phyloP scores from a whole-genome alignment of 2,113 vertebrate genomes.

The Mus spicilegus region DNA sequence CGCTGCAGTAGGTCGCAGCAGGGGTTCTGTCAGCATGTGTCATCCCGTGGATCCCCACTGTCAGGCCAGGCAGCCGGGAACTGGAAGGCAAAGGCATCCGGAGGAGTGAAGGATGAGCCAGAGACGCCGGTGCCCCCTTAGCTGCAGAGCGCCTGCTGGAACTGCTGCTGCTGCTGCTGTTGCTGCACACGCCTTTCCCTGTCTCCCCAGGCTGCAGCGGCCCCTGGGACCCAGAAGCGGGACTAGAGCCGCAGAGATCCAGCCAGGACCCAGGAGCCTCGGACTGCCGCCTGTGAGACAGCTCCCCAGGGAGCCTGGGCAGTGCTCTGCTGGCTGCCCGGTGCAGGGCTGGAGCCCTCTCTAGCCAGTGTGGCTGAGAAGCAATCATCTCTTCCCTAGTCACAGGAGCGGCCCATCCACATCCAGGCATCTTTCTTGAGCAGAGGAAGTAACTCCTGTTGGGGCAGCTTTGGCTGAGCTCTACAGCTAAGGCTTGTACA shows the following conservation, averaged over 20 bases:
- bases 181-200: background rate
- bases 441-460: background rate
- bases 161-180: background rate
- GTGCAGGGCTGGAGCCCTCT: background rate
- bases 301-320: slow-evolving; percentile 14
- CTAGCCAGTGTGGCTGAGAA: background rate
- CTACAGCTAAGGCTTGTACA: background rate
- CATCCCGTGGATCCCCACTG: slow-evolving; percentile 66
- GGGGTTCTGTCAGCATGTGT: slow-evolving; percentile 8
- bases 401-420: background rate
- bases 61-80: background rate
- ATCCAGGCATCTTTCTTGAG: background rate
- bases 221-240: background rate
- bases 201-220: background rate
- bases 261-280: background rate
- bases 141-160: background rate
- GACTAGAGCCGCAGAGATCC: background rate
- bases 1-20: slow-evolving; percentile 50
- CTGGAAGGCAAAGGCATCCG: background rate
- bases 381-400: background rate
- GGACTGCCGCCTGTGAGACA: background rate
- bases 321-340: background rate
- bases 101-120: background rate
- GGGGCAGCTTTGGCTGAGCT: slow-evolving; percentile 6
- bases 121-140: fast-evolving